Percentiles rank a stretch among this genome's conserved stretches.
Conservation (phyloP, 2,113 vertebrate genomes). For the Pedetes capensis region DNA sequence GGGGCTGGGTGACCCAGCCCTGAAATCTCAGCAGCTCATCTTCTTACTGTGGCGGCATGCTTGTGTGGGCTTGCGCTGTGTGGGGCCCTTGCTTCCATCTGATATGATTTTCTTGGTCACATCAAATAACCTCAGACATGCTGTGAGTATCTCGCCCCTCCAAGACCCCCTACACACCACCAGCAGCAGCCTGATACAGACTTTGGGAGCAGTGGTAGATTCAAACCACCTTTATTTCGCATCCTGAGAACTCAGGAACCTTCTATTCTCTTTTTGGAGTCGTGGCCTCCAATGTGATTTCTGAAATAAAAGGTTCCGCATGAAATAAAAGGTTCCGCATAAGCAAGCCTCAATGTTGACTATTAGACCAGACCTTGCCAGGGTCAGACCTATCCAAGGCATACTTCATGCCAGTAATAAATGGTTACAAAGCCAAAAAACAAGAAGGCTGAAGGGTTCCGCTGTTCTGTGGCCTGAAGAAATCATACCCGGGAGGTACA, state of each 20-base stretch:
- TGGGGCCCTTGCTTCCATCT: neutral
- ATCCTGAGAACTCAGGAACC: neutral
- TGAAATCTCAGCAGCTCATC: neutral
- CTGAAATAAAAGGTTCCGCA: neutral
- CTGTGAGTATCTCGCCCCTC: neutral
- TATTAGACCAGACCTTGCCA: neutral
- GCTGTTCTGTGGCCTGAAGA: neutral
- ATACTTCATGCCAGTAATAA: slow-evolving; percentile 37
- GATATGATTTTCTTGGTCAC: neutral
- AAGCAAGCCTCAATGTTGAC: neutral
- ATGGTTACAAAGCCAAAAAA: slow-evolving; percentile 29
- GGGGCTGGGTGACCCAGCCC: neutral
- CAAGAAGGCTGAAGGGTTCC: slow-evolving; percentile 4
- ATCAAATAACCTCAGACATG: neutral
- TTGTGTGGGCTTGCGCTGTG: neutral
- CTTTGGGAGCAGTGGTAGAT: neutral
- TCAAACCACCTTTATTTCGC: neutral
- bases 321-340: neutral
- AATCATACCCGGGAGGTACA: neutral
- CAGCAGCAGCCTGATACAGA: neutral
- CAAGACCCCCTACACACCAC: neutral
- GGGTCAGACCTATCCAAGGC: slow-evolving; percentile 23
- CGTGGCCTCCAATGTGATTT: neutral
- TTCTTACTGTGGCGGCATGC: neutral
- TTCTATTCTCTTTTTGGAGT: neutral